phyloP scores from a whole-genome alignment of 2,797 vertebrate species.

The Phataginus tetradactyla region DNA sequence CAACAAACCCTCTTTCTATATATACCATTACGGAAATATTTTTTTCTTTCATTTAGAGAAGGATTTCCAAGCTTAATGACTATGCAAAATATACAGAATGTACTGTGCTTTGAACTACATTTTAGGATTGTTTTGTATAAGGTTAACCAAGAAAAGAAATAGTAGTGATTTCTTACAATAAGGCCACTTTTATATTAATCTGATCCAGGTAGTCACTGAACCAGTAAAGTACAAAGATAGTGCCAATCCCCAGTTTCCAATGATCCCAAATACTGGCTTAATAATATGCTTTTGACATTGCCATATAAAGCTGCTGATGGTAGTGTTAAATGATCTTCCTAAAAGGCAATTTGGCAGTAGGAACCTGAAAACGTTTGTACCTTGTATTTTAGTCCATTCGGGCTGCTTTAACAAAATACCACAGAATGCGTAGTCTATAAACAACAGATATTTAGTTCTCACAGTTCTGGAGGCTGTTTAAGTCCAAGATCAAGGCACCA shows the following conservation, averaged over 20 bases:
- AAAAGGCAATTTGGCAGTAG: background rate
- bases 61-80: conserved; percentile 10
- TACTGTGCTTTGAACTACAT: background rate
- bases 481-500: background rate
- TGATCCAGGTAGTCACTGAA: background rate
- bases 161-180: background rate
- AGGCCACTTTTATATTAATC: background rate
- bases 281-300: background rate
- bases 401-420: background rate
- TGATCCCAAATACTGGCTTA: background rate
- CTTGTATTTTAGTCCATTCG: background rate
- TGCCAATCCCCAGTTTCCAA: background rate
- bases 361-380: background rate
- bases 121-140: conserved; percentile 4
- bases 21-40: background rate
- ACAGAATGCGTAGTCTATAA: background rate
- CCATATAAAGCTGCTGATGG: background rate
- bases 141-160: background rate
- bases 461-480: background rate
- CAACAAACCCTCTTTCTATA: background rate
- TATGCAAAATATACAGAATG: background rate
- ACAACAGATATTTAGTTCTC: background rate
- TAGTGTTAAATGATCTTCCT: background rate
- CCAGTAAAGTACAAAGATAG: background rate
- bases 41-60: conserved; percentile 22